Evolutionary conservation across 2,797 vertebrate species (phyloP).

Genomic region (Parauchenoglanis punctatus): DNA sequence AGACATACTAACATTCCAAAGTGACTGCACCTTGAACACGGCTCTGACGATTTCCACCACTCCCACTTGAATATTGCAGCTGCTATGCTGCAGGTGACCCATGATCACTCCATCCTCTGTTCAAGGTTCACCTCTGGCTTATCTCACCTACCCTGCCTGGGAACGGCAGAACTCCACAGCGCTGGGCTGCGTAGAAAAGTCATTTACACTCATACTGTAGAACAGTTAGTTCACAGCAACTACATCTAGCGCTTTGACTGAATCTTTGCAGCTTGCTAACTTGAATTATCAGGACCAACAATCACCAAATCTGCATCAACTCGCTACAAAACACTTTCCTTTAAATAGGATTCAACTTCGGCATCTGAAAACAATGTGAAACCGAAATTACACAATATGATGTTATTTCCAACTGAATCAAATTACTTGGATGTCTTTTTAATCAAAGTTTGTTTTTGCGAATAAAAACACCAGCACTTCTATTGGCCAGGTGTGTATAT

Average conservation of each 20-base stretch:
- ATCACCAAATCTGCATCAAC: neutral
- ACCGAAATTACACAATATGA: neutral
- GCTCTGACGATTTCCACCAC: neutral
- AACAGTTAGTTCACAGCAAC: neutral
- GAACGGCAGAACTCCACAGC: neutral
- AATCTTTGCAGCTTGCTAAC: neutral
- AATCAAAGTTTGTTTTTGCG: neutral
- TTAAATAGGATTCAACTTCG: neutral
- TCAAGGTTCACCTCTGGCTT: neutral
- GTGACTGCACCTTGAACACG: neutral
- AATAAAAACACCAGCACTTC: neutral
- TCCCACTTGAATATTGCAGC: neutral
- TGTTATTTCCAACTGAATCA: too few species aligned
- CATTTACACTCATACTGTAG: neutral
- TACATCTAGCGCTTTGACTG: neutral
- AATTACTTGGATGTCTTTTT: neutral
- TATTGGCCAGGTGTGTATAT: too few species aligned
- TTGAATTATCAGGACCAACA: too few species aligned
- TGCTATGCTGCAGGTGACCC: slow-evolving; percentile 6
- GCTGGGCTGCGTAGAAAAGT: neutral
- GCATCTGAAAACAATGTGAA: neutral
- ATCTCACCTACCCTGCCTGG: slow-evolving; percentile 3
- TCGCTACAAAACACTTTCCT: neutral
- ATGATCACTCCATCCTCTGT: neutral
- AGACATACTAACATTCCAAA: neutral